Evolutionary conservation across 1,140 invertebrate genomes (phyloP).

Genomic region (Pomacea maculata): DNA sequence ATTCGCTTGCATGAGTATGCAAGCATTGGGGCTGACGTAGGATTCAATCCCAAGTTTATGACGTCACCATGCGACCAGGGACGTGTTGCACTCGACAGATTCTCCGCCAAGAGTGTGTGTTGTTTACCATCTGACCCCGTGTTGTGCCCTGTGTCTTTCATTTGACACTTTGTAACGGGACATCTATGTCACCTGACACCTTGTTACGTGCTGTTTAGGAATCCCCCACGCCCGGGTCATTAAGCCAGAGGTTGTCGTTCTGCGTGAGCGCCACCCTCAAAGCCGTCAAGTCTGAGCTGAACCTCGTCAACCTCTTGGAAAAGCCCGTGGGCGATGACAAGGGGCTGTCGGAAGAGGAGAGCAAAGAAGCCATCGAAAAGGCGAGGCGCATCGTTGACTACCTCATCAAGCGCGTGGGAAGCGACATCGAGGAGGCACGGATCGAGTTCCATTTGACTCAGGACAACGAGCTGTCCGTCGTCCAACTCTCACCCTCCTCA

Average conservation of each 20-base stretch:
- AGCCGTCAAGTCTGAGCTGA: slow-evolving; percentile 10
- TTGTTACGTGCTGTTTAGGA: too few species aligned
- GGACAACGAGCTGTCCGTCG: background rate
- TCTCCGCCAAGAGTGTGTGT: too few species aligned
- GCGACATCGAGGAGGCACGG: background rate
- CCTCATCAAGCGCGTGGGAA: slow-evolving; percentile 8
- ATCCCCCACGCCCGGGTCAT: too few species aligned
- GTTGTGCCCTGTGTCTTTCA: too few species aligned
- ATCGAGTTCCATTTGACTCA: background rate
- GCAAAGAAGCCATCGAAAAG: background rate
- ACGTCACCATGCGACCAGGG: too few species aligned
- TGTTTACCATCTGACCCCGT: too few species aligned
- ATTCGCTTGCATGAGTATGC: too few species aligned
- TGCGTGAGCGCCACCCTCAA: slow-evolving; percentile 9
- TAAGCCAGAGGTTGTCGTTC: background rate
- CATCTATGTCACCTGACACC: too few species aligned
- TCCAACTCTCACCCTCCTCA: background rate
- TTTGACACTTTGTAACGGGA: too few species aligned
- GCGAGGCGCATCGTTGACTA: slow-evolving; percentile 4
- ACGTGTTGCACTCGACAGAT: too few species aligned
- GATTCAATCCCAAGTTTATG: too few species aligned
- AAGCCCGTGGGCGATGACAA: background rate
- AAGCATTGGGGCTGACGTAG: too few species aligned
- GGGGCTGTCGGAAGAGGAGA: background rate
- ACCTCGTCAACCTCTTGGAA: background rate